Evolutionary conservation across 2,113 vertebrate species (phyloP), one percentile per base, ranked within the genome.

Genomic region (Notarius quadriscutis): DNA sequence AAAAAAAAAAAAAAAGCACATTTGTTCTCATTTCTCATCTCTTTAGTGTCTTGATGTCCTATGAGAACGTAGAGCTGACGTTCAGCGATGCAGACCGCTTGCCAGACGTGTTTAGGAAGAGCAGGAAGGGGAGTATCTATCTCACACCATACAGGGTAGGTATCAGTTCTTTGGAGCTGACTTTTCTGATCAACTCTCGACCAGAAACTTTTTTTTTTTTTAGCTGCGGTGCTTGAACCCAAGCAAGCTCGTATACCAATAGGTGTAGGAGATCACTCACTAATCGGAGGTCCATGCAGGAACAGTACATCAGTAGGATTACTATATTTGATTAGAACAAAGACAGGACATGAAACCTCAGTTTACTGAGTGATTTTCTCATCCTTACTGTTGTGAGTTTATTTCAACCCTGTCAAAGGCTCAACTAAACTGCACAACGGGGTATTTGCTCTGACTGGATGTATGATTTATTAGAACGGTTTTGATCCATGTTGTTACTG

Each of bases 111-210:
- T 99, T 99, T 95, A 97, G 93, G 90, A 98, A 97, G 91, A 97
- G 96, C 94, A 99, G 96, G 94, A 99, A 99, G 88, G 98, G 98
- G 86, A 97, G 95, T 11, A 62, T 99, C 87, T 98, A 97, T 93
- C 94, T 99, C 30, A 99, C 98, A 86, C 98, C 98, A 0, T 99
- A 99, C 94, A 93, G 98, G 95, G 98, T 99, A 90, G 94, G 97
- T 94, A 50, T 50, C 51, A n/a, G 50, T 57, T 1, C 0, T 74
- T 55, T 77, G 4, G 6, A n/a, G 51, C n/a, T 71, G 22, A 71
- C 7, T 6, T 83, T 18, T 27, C 25, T 25, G 67, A 41, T 57
- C 11, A 34, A 22, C 5, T 5, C 2, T 9, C 7, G 22, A 2
- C 22, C 50, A 53, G 18, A 53, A 78, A 55, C 12, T 30, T 30